A percentile compares a stretch with the other conserved stretches of the same genome.
phyloP scores from a whole-genome alignment of 2,888 invertebrate species.

The Limnephilus lunatus region DNA sequence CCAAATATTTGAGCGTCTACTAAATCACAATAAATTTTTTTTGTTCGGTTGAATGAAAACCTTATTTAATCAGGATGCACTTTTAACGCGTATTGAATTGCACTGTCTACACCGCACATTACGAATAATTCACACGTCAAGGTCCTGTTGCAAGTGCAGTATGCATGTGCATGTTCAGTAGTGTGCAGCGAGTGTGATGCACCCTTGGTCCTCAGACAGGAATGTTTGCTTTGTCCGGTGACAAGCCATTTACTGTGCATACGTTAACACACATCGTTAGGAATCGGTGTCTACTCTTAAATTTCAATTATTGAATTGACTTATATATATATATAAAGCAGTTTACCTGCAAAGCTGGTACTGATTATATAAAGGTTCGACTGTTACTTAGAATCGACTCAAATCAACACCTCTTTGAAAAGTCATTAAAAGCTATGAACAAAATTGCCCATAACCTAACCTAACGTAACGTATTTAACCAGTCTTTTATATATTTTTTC shows the following conservation, averaged over 20 bases:
- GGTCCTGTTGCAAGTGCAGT: not conserved
- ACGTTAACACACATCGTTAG: not conserved
- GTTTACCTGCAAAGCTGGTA: too few relatives aligned
- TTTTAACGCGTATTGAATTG: not conserved
- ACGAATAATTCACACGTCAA: not conserved
- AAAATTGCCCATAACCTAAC: too few relatives aligned
- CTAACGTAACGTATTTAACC: too few relatives aligned
- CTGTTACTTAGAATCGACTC: too few relatives aligned
- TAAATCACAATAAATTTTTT: not conserved
- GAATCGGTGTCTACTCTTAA: not conserved
- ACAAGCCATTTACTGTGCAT: not conserved
- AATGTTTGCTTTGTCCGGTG: not conserved
- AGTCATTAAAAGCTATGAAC: too few relatives aligned
- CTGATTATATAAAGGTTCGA: too few relatives aligned
- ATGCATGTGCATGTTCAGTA: not conserved
- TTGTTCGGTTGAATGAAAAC: not conserved
- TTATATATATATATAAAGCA: not conserved
- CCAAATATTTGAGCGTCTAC: too few relatives aligned
- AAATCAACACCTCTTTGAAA: too few relatives aligned
- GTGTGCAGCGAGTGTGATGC: not conserved
- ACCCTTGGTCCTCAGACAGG: slow-evolving; percentile 2
- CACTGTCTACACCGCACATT: not conserved
- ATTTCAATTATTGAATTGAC: not conserved
- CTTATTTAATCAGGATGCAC: not conserved
- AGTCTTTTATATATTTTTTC: too few relatives aligned